Evolutionary conservation across 2,797 vertebrate species (phyloP).

Genomic region (Mormyrops boulengeri): DNA sequence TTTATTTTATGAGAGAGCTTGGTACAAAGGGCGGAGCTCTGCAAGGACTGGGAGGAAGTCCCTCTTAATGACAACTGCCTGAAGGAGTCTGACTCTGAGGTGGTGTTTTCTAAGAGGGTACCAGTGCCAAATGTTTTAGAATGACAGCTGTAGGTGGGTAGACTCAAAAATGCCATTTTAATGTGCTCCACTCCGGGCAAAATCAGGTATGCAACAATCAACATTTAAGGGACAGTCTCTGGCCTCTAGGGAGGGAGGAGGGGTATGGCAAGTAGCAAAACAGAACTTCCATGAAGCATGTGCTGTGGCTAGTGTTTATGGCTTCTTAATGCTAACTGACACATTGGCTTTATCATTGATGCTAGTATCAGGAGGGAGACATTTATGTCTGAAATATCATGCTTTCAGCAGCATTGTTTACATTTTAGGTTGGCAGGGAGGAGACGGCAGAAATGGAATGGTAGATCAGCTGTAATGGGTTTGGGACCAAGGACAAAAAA

Average conservation of each 20-base stretch:
- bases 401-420: slow-evolving; percentile 42
- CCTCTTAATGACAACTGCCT: slow-evolving; percentile 26
- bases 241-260: slow-evolving; percentile 38
- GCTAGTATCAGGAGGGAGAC: slow-evolving; percentile 37
- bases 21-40: slow-evolving; percentile 11
- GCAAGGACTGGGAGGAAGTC: slow-evolving; percentile 33
- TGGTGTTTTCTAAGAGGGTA: slow-evolving; percentile 48
- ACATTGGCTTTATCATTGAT: slow-evolving; percentile 31
- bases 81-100: slow-evolving; percentile 43
- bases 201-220: slow-evolving; percentile 62
- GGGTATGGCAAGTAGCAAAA: slow-evolving; percentile 56
- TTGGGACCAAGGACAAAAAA: slow-evolving; percentile 39
- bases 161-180: slow-evolving; percentile 46
- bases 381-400: slow-evolving; percentile 37
- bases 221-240: slow-evolving; percentile 42
- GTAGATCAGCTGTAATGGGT: slow-evolving; percentile 33
- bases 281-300: slow-evolving; percentile 59
- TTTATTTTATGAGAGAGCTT: slow-evolving; percentile 22
- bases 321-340: slow-evolving; percentile 41
- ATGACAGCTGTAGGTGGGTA: slow-evolving; percentile 42
- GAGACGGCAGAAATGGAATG: slow-evolving; percentile 33
- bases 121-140: slow-evolving; percentile 63
- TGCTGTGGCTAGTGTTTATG: slow-evolving; percentile 37
- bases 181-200: slow-evolving; percentile 54
- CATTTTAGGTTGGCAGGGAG: slow-evolving; percentile 31